Evolutionary conservation across 2,113 vertebrate genomes (phyloP).

Genomic region (Cololabis saira): DNA sequence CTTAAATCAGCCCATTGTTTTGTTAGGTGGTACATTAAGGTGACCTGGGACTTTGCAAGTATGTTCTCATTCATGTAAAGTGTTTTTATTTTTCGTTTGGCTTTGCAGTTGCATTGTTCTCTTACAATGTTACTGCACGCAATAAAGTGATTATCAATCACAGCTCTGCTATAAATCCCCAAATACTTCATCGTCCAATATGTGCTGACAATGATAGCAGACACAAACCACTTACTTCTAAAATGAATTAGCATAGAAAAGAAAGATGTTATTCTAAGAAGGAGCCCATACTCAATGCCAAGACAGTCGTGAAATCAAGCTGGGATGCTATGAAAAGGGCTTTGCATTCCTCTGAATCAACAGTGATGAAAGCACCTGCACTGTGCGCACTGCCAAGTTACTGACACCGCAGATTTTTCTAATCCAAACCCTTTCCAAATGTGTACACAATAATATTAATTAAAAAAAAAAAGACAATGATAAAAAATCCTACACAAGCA

Average conservation of each 20-base stretch:
- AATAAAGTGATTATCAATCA: slow-evolving; percentile 66
- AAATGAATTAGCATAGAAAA: slow-evolving; percentile 50
- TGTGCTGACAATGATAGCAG: slow-evolving; percentile 44
- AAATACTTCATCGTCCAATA: slow-evolving; percentile 56
- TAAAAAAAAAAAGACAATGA: slow-evolving; percentile 36
- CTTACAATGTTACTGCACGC: slow-evolving; percentile 30
- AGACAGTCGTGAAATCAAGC: slow-evolving; percentile 46
- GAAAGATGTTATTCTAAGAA: slow-evolving; percentile 50
- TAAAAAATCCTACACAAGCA: slow-evolving; percentile 42
- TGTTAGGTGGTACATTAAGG: slow-evolving; percentile 10
- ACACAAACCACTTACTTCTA: slow-evolving; percentile 52
- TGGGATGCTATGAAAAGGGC: slow-evolving; percentile 24
- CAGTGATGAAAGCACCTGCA: slow-evolving; percentile 74
- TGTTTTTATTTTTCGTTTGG: slow-evolving; percentile 28
- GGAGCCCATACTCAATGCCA: slow-evolving; percentile 47
- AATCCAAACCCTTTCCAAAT: slow-evolving; percentile 37
- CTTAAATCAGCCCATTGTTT: slow-evolving; percentile 4
- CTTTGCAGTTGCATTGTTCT: slow-evolving; percentile 38
- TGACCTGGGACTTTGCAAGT: slow-evolving; percentile 27
- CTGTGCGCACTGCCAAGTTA: slow-evolving; percentile 44
- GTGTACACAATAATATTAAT: too few relatives aligned
- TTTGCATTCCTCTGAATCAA: slow-evolving; percentile 65
- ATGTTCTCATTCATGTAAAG: slow-evolving; percentile 44
- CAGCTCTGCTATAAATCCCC: slow-evolving; percentile 47
- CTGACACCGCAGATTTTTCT: slow-evolving; percentile 36